phyloP scores from a whole-genome alignment of 2,797 vertebrate species.

The Catostomus latipinnis region DNA sequence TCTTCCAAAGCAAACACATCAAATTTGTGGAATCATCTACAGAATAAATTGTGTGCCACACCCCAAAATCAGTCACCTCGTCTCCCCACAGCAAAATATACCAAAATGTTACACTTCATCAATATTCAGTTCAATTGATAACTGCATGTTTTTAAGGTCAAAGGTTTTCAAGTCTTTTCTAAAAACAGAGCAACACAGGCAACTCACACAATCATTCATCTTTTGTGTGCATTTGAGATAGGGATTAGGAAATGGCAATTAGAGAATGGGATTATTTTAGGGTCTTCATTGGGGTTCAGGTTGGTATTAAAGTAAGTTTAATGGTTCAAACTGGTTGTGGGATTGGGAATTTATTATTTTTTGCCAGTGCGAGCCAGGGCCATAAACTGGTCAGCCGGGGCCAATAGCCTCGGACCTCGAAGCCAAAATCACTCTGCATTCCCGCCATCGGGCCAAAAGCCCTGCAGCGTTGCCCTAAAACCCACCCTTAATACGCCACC shows the following conservation, averaged over 20 bases:
- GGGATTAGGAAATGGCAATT: constrained; percentile 23
- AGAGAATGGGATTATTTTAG: not conserved
- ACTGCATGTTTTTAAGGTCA: constrained; percentile 55
- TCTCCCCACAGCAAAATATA: constrained; percentile 25
- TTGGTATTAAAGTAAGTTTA: not conserved
- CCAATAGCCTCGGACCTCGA: no score
- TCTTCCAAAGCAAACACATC: constrained; percentile 2
- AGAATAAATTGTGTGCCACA: not conserved
- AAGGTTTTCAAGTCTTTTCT: constrained; percentile 69
- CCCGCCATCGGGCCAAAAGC: no score
- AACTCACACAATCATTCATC: constrained; percentile 37
- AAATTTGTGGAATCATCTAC: not conserved
- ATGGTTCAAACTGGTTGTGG: no score
- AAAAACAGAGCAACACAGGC: constrained; percentile 44
- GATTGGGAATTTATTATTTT: no score
- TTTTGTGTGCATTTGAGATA: constrained; percentile 13
- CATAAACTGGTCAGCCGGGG: no score
- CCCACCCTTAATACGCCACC: no score
- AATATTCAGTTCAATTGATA: constrained; percentile 12
- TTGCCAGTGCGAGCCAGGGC: no score
- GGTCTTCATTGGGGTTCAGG: not conserved
- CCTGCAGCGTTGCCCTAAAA: no score
- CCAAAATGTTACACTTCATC: constrained; percentile 12
- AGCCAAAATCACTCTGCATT: no score
- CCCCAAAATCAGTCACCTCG: not conserved